Evolutionary conservation across 2,797 vertebrate genomes (phyloP), one percentile per base, ranked within the genome.

Genomic region (Muscicapa comitata): DNA sequence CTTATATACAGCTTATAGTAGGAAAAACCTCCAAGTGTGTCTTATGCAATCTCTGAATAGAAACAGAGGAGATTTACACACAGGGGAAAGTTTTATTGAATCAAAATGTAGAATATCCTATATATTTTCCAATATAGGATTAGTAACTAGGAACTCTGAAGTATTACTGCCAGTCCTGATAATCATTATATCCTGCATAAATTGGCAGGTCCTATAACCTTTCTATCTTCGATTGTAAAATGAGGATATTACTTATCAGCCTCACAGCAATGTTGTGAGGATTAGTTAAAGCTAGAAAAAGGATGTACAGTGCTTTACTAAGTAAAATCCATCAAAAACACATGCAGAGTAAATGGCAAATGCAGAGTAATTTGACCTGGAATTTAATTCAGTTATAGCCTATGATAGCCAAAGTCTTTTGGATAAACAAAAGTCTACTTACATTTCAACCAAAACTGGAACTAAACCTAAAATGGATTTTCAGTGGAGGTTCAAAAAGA

Each of bases 281-380:
- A 94, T 95, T 87, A 97, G 86, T 84, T 77, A 75, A 88, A 78
- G 38, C 75, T 70, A 93, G 75, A 89, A 73, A 86, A 94, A 92
- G 67, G 53, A 92, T 38, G 8, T 37, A 67, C 24, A 79, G 54
- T 72, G 57, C 73, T 84, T 73, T 87, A 88, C 83, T 89, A 91
- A 93, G 87, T 68, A 88, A 97, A 93, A 96, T 90, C 79, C 88
- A 95, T 95, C 90, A 94, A 92, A 95, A 96, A 71, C 96, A 95
- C 58, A 93, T 93, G 94, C 76, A 78, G 12, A 70, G 73, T 75
- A 90, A 94, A 93, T 53, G 78, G 86, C 58, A 51, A 51, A 29
- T 29, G 95, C 76, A 58, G 81, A 59, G 96, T 83, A 94, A 96
- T 84, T 25, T 90, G 84, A 97, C 88, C 88, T 86, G 37, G 29